Evolutionary conservation across 2,113 vertebrate genomes (phyloP).

Genomic region (Pygoscelis antarcticus): DNA sequence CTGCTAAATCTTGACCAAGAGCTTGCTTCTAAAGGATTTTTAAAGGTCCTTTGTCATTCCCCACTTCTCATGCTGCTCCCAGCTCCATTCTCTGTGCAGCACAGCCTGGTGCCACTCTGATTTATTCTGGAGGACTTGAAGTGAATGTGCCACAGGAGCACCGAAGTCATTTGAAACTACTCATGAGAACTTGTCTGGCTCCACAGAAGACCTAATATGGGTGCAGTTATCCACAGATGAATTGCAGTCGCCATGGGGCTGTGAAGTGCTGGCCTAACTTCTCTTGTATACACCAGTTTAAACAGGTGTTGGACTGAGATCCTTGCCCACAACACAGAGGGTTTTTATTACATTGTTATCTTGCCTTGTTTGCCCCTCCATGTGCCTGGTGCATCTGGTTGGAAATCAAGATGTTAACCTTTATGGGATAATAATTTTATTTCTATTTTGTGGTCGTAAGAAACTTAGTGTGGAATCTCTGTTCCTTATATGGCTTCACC

Average conservation of each 20-base stretch:
- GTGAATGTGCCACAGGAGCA: not conserved
- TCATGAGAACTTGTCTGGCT: not conserved
- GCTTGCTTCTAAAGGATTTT: not conserved
- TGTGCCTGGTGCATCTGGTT: not conserved
- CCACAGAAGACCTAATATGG: not conserved
- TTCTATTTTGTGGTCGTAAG: not conserved
- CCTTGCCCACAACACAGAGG: not conserved
- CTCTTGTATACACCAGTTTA: not conserved
- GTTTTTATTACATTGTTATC: not conserved
- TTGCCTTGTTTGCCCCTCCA: not conserved
- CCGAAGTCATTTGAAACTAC: not conserved
- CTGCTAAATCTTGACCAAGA: not conserved
- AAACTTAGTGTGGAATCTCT: not conserved
- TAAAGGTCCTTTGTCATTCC: not conserved
- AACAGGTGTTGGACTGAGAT: not conserved
- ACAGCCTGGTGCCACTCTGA: not conserved
- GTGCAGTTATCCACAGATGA: not conserved
- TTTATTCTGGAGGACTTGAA: not conserved
- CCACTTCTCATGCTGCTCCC: not conserved
- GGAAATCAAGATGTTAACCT: not conserved
- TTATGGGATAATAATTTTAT: not conserved
- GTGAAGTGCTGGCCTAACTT: not conserved
- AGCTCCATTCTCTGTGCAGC: not conserved
- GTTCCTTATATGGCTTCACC: not conserved
- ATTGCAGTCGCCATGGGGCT: not conserved